Evolutionary conservation across 2,888 invertebrate species (phyloP).

Genomic region (Gari tellinella): DNA sequence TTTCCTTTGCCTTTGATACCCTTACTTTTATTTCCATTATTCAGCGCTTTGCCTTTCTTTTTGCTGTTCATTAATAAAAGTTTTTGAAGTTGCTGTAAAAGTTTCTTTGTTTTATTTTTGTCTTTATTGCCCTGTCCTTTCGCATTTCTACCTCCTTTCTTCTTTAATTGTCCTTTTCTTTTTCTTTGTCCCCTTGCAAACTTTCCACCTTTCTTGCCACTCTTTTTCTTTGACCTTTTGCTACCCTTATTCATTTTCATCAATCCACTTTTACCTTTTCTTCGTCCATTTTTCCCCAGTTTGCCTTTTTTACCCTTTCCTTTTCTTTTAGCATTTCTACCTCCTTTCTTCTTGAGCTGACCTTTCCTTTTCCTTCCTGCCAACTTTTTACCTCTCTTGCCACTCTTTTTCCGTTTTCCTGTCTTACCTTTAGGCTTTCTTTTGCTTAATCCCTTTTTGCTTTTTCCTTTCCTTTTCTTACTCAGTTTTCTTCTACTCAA

Average conservation of each 20-base stretch:
- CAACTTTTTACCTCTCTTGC: background rate
- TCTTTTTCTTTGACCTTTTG: constrained; percentile 2
- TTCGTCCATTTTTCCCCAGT: background rate
- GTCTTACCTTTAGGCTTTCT: background rate
- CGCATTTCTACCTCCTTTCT: background rate
- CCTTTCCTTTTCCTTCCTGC: background rate
- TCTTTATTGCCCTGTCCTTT: background rate
- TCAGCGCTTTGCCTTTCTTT: no score
- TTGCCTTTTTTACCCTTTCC: constrained; percentile 3
- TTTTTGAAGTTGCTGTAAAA: no score
- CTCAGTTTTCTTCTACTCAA: no score
- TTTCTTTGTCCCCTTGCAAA: background rate
- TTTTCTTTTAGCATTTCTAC: constrained; percentile 2
- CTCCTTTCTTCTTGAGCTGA: background rate
- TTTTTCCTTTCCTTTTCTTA: background rate
- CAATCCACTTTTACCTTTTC: background rate
- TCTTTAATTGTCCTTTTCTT: background rate
- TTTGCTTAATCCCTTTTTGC: background rate
- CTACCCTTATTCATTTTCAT: background rate
- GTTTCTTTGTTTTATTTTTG: background rate
- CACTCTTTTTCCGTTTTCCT: constrained; percentile 1
- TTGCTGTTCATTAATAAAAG: no score
- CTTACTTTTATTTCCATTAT: no score
- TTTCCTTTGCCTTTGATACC: no score
- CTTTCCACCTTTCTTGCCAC: background rate